Evolutionary conservation across 2,113 vertebrate genomes (phyloP).

Genomic region (Solea solea): DNA sequence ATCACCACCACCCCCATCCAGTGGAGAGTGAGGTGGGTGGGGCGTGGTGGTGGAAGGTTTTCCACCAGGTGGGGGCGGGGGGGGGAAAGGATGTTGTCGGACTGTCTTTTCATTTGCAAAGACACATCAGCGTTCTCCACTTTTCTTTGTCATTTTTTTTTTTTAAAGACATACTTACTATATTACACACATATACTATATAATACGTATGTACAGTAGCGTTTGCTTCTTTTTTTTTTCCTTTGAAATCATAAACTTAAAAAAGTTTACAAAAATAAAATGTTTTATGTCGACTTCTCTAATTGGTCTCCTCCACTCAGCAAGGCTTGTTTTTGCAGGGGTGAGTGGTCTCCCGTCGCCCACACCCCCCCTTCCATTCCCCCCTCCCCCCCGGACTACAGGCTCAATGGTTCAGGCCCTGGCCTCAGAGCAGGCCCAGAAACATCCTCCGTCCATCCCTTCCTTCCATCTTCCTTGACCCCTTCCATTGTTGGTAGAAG

Average conservation of each 20-base stretch:
- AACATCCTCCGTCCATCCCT: slow-evolving; percentile 35
- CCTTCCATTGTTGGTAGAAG: slow-evolving; percentile 60
- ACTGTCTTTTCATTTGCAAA: slow-evolving; percentile 31
- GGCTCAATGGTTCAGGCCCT: slow-evolving; percentile 59
- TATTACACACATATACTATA: slow-evolving; percentile 67
- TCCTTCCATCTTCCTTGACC: slow-evolving; percentile 28
- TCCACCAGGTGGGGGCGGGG: slow-evolving; percentile 10
- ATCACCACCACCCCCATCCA: background rate
- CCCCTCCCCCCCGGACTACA: slow-evolving; percentile 46
- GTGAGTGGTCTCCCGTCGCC: slow-evolving; percentile 35
- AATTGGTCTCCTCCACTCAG: slow-evolving; percentile 61
- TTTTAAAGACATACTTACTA: slow-evolving; percentile 57
- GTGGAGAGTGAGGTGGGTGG: background rate
- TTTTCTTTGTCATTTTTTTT: slow-evolving; percentile 36
- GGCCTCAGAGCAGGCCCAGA: slow-evolving; percentile 44
- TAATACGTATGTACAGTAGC: slow-evolving; percentile 74
- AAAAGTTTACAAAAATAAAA: slow-evolving; percentile 87
- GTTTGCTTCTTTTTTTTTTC: slow-evolving; percentile 69
- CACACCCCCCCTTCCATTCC: slow-evolving; percentile 32
- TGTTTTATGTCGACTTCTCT: slow-evolving; percentile 79
- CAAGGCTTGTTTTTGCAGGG: slow-evolving; percentile 74
- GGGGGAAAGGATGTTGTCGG: background rate
- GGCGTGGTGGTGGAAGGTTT: background rate
- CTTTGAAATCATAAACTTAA: slow-evolving; percentile 82
- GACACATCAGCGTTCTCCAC: slow-evolving; percentile 23